Evolutionary conservation across 2,888 invertebrate genomes (phyloP).

Genomic region (Melangyna quadrimaculata): DNA sequence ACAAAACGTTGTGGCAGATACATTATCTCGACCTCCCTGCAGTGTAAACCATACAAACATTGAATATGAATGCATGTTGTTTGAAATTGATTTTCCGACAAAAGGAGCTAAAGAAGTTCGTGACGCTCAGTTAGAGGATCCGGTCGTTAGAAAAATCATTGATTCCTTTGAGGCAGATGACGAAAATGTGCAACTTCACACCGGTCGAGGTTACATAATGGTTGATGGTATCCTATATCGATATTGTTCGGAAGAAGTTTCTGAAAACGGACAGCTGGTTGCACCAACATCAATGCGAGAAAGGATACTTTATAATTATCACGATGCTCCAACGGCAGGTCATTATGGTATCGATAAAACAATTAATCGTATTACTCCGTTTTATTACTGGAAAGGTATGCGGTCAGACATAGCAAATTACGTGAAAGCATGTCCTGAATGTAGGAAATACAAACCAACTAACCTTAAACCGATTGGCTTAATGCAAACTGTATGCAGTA

Average conservation of each 20-base stretch:
- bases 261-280: too few species aligned
- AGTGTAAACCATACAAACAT: background rate
- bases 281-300: too few species aligned
- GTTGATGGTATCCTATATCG: too few species aligned
- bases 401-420: too few species aligned
- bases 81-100: background rate
- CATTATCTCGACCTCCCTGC: background rate
- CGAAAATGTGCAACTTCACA: slow-evolving; percentile 1
- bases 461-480: slow-evolving; percentile 68
- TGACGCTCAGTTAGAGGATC: too few species aligned
- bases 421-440: too few species aligned
- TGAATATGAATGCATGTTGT: background rate
- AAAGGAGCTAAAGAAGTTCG: background rate
- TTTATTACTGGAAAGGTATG: too few species aligned
- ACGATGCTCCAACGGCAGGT: slow-evolving; percentile 61
- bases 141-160: too few species aligned
- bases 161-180: too few species aligned
- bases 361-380: slow-evolving; percentile 34
- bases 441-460: slow-evolving; percentile 55
- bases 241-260: too few species aligned
- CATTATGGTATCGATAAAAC: slow-evolving; percentile 65
- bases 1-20: slow-evolving; percentile 10
- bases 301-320: too few species aligned
- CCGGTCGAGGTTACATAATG: background rate
- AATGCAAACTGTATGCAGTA: slow-evolving; percentile 61